Base-by-base conservation (phyloP, 2,113 vertebrate genomes). In the Nesogale talazaci region DNA sequence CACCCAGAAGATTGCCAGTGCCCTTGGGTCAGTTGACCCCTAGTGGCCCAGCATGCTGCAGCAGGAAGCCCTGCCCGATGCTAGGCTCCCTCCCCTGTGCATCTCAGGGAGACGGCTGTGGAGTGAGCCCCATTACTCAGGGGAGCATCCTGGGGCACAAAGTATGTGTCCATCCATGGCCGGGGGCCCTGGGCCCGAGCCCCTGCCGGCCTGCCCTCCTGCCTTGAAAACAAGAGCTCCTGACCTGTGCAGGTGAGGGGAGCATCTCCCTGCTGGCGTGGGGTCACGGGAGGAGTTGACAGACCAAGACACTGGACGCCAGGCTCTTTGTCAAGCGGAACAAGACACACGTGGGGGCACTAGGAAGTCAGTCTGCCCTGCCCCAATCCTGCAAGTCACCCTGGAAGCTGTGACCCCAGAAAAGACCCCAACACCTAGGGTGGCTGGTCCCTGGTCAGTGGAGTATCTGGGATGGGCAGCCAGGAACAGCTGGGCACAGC, bases 401-500 rank as follows among this genome's bases (percentile, higher is more conserved):
- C 19, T 31, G 12, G 29, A 40, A 4, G 1, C 63, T 29, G 15
- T 2, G 38, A 59, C 34, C 31, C 63, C 67, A 12, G 0, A 2
- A 38, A 84, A 40, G 57, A 25, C 36, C 59, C 67, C 0, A 0
- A 34, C 75, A 92, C 85, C 90, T 22, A 29, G 22, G 63, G 8
- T 5, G 46, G 42, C 22, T 10, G 8, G 22, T 2, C 25, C 77
- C 36, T 2, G 74, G 83, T 81, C 63, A 20, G 78, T 67, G 29
- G 46, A 79, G 75, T 69, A 15, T 27, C 36, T 1, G 10, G 40
- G 22, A 0, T 1, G 11, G 56, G 6, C 5, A 6, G 56, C 3
- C 0, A 25, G 38, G 75, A 96, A 84, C 95, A 96, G 95, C 96
- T 94, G 96, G 95, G 84, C 87, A 89, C 95, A 97, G 96, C 95